Conservation (phyloP, 2,888 invertebrate genomes). For the Ophion obscuratus region DNA sequence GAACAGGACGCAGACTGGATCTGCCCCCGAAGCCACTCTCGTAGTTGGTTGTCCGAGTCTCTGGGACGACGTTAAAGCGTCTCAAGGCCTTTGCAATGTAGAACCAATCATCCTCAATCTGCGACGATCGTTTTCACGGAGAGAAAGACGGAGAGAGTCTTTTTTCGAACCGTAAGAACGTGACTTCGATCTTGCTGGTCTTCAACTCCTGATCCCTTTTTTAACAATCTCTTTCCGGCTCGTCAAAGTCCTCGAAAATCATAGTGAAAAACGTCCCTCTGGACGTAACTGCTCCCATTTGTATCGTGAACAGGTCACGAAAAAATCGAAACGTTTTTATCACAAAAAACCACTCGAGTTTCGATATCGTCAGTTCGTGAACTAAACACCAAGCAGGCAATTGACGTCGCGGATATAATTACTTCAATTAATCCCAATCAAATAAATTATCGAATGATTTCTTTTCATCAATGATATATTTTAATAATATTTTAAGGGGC, state of each 20-base stretch:
- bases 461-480: too few species aligned
- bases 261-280: too few species aligned
- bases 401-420: too few species aligned
- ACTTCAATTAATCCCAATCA: too few species aligned
- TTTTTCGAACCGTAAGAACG: constrained; percentile 7
- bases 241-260: background rate
- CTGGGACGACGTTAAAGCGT: constrained; percentile 59
- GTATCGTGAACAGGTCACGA: too few species aligned
- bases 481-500: too few species aligned
- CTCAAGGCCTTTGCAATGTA: constrained; percentile 81
- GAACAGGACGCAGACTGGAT: constrained; percentile 43
- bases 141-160: constrained; percentile 12
- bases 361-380: too few species aligned
- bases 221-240: background rate
- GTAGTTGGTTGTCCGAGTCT: constrained; percentile 17
- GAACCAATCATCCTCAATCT: constrained; percentile 80
- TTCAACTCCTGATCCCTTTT: background rate
- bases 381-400: too few species aligned
- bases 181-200: constrained; percentile 4
- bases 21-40: constrained; percentile 24
- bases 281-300: background rate
- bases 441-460: too few species aligned
- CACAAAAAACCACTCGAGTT: too few species aligned
- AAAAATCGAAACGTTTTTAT: background rate
- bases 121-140: constrained; percentile 69